A percentile compares a stretch with the other conserved stretches of the same genome.
These are phyloP conservation scores for Chrysomela aeneicollis DNA, from an alignment of 2,888 invertebrate genomes.

Conservation along the genomic window DNA sequence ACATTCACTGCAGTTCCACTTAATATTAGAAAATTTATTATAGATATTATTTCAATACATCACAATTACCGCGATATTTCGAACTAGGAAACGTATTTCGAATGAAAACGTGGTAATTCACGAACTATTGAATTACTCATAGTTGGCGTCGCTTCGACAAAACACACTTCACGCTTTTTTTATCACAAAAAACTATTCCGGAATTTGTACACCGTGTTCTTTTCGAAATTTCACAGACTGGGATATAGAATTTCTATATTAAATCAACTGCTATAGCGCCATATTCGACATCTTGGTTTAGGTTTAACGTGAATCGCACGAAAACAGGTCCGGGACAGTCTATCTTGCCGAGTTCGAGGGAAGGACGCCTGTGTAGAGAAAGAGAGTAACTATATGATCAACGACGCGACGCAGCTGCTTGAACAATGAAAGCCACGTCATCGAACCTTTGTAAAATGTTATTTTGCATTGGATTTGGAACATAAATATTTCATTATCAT, in stretches of 20 bases:
- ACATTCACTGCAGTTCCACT: constrained; percentile 31
- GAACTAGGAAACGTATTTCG: constrained; percentile 43
- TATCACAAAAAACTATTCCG: constrained; percentile 38
- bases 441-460: constrained; percentile 22
- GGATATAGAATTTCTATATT: constrained; percentile 57
- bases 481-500: constrained; percentile 13
- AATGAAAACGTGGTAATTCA: constrained; percentile 50
- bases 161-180: constrained; percentile 42
- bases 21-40: constrained; percentile 26
- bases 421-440: constrained; percentile 42
- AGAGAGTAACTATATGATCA: constrained; percentile 42
- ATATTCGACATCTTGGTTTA: constrained; percentile 60
- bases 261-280: constrained; percentile 56
- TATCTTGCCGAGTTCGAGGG: constrained; percentile 58
- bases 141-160: constrained; percentile 39
- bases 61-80: constrained; percentile 37
- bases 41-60: constrained; percentile 23
- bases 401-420: constrained; percentile 47
- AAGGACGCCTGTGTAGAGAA: constrained; percentile 50
- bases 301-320: constrained; percentile 56
- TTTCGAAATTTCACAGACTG: constrained; percentile 48
- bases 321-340: constrained; percentile 63
- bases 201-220: constrained; percentile 32
- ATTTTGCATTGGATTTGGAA: constrained; percentile 24
- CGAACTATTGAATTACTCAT: constrained; percentile 41